Base-by-base conservation (phyloP, 2,113 vertebrate genomes). In the Sturnira hondurensis region DNA sequence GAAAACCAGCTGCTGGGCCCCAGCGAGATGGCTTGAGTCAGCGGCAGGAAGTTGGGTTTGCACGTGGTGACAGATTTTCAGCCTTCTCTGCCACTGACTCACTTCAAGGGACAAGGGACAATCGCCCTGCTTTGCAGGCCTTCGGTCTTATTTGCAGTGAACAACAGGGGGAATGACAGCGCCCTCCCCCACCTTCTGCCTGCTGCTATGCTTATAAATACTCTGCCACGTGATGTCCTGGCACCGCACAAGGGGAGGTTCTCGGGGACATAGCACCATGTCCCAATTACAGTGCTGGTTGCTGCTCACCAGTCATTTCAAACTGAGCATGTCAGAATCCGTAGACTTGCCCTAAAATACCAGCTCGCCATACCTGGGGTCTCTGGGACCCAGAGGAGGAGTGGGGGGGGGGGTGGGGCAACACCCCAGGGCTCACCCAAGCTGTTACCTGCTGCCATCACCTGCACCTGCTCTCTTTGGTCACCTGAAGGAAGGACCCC, bases 201-300 rank as follows among this genome's bases (percentile, higher is more conserved):
- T 16, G 2, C 45, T 9, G 20, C 81, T 52, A 26, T 12, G 6
- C 85, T 94, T 91, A 61, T 76, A 89, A 78, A 91, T 74, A 73
- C 19, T 16, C 45, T 41, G 11, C 38, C 80, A 68, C 3, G 1
- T 38, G 5, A 54, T 24, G 11, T 76, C 94, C 89, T 67, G 47
- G 16, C 20, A 2, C 17, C 16, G 73, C 38, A 54, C 0, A 1
- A 28, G 33, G 26, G 56, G 22, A 56, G 47, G 9, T 17, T 65
- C 26, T 0, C 33, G 38, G 76, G 86, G 43, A 84, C 41, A 3
- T 31, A 16, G 68, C 70, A 31, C 63, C 17, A 28, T 38, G 84
- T 45, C 36, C 41, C 20, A 47, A 6, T 70, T 15, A 36, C 63
- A 22, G 82, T 8, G 47, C 41, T 87, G 28, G 24, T 5, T 28